These are phyloP conservation scores for Poeciliopsis infans DNA, from an alignment of 2,797 vertebrate species.

Conservation along the genomic window DNA sequence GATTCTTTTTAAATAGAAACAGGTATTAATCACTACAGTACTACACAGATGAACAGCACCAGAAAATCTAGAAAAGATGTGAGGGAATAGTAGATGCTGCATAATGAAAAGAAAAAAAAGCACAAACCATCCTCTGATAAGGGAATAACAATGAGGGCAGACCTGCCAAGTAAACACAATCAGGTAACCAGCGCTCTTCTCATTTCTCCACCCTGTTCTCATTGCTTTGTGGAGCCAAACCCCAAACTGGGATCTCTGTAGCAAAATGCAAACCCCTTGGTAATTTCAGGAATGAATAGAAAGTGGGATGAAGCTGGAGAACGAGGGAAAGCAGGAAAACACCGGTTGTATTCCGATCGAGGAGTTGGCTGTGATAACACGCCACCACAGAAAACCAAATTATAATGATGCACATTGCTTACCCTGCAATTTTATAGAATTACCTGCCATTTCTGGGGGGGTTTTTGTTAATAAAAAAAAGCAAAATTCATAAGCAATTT, in stretches of 20 bases:
- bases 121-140: conserved; percentile 15
- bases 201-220: conserved; percentile 21
- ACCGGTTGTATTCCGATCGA: conserved; percentile 48
- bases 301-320: conserved; percentile 35
- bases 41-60: conserved; percentile 1
- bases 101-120: conserved; percentile 27
- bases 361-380: conserved; percentile 47
- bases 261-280: conserved; percentile 47
- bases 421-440: conserved; percentile 57
- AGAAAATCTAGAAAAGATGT: conserved; percentile 22
- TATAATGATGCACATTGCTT: conserved; percentile 34
- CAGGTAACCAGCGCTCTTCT: conserved; percentile 34
- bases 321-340: conserved; percentile 23
- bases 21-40: conserved; percentile 5
- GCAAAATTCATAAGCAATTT: conserved; percentile 41
- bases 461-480: neutral
- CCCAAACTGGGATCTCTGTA: conserved; percentile 48
- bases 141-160: conserved; percentile 1
- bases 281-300: conserved; percentile 54
- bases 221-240: conserved; percentile 41
- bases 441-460: conserved; percentile 13
- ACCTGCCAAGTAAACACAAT: conserved; percentile 39
- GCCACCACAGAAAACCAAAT: conserved; percentile 34
- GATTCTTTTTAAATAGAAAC: conserved; percentile 15
- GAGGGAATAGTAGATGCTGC: conserved; percentile 6